A percentile compares a stretch with the other conserved stretches of the same genome.
phyloP scores from a whole-genome alignment of 2,113 vertebrate genomes.

The Podarcis cretensis region DNA sequence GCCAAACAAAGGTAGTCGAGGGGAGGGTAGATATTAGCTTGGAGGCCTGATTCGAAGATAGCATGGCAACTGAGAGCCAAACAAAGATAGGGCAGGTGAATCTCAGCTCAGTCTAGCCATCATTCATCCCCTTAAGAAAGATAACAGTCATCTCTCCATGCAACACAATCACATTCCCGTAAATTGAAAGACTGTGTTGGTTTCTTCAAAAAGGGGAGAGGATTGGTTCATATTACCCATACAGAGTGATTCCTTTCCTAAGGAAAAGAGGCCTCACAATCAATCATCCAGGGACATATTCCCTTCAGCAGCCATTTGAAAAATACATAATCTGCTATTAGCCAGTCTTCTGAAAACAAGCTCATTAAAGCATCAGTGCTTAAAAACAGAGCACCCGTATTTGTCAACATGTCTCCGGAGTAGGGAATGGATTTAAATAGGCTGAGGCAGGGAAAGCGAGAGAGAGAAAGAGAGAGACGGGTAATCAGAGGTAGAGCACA shows the following conservation, averaged over 20 bases:
- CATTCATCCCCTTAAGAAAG: too few relatives aligned
- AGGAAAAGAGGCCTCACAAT: neutral
- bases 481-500: too few relatives aligned
- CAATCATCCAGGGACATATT: neutral
- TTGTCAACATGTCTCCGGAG: neutral
- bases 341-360: constrained; percentile 2
- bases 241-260: neutral
- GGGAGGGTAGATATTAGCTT: too few relatives aligned
- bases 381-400: neutral
- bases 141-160: too few relatives aligned
- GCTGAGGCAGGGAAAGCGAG: neutral
- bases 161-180: too few relatives aligned
- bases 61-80: neutral
- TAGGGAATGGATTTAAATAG: neutral
- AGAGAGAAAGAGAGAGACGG: neutral
- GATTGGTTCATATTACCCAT: neutral
- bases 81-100: neutral
- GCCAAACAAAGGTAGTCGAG: too few relatives aligned
- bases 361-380: constrained; percentile 34
- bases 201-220: neutral
- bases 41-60: too few relatives aligned
- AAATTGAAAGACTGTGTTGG: neutral
- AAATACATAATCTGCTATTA: neutral
- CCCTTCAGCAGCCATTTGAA: constrained; percentile 32
- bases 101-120: neutral